Base-by-base conservation (phyloP, 2,797 vertebrate genomes). In the Buceros bicornis region DNA sequence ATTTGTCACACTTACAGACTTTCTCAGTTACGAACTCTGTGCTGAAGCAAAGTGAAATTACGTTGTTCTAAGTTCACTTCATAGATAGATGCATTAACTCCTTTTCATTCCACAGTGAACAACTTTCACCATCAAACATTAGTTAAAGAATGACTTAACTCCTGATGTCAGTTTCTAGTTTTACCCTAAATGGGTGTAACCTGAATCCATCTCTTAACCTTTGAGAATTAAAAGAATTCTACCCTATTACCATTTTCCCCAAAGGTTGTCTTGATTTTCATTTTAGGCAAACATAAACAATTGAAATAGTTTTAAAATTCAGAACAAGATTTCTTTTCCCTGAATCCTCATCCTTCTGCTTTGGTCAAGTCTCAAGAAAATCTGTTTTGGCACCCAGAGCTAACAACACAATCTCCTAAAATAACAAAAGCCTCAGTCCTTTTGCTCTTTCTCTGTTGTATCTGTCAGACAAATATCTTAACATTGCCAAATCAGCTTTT, bases 341-440 rank as follows among this genome's bases (percentile, higher is more conserved):
- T 78, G 62, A 83, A 70, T 74, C 18, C 5, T 82, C 26, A 50
- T 71, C 18, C 29, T 62, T 80, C 62, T 88, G 13, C 51, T 82
- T 80, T 66, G 54, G 24, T 61, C 26, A 89, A 81, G 47, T 70
- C 25, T 26, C 16, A 69, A 21, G 35, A 82, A 92, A 86, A 67
- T 66, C 21, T 95, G 47, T 37, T 97, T 89, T 93, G 66, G 79
- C 71, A 53, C 15, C 37, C 29, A 40, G 37, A 88, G 43, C 89
- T 83, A 95, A 50, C 35, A 65, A 81, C 16, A 72, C 14, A 81
- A 26, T 57, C 82, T 42, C 10, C 24, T 40, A 74, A 56, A 62
- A 76, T 25, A 91, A 79, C 0, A 17, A 87, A 67, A 16, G 1
- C 24, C 7, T 72, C 14, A 19, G 11, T 47, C 45, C 16, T 96